Percentiles rank a stretch among this genome's conserved stretches.
phyloP scores from a whole-genome alignment of 2,797 vertebrate genomes.

The Sebastes hopkinsi region DNA sequence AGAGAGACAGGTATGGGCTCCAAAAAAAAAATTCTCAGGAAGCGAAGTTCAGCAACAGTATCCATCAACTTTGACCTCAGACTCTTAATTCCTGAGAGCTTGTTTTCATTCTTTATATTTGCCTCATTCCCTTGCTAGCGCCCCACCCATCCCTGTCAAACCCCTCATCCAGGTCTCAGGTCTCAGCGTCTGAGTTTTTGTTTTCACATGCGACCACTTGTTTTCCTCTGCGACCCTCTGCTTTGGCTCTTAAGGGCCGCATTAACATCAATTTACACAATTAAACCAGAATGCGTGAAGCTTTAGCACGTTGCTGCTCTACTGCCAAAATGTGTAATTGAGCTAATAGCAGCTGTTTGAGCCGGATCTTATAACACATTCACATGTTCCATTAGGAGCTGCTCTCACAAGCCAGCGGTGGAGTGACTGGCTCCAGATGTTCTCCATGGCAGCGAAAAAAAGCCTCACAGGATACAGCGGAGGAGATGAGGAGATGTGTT shows the following conservation, averaged over 20 bases:
- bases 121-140: slow-evolving; percentile 1
- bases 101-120: slow-evolving; percentile 65
- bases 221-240: slow-evolving; percentile 41
- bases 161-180: not conserved
- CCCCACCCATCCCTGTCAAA: not conserved
- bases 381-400: slow-evolving; percentile 76
- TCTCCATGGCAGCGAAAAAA: slow-evolving; percentile 30
- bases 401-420: slow-evolving; percentile 46
- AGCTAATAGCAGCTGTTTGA: slow-evolving; percentile 75
- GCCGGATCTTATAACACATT: slow-evolving; percentile 66
- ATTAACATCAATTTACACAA: slow-evolving; percentile 64
- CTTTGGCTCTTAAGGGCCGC: slow-evolving; percentile 16
- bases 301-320: slow-evolving; percentile 60
- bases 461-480: slow-evolving; percentile 50
- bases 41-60: slow-evolving; percentile 35
- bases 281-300: slow-evolving; percentile 71
- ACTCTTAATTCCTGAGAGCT: slow-evolving; percentile 40
- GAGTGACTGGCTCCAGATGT: slow-evolving; percentile 80
- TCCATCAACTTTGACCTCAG: slow-evolving; percentile 46
- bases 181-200: slow-evolving; percentile 1
- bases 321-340: slow-evolving; percentile 66
- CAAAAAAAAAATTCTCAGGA: slow-evolving; percentile 25
- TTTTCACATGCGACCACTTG: slow-evolving; percentile 30
- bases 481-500: slow-evolving; percentile 62
- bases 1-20: slow-evolving; percentile 22